phyloP scores from a whole-genome alignment of 2,113 vertebrate genomes.

The Saguinus imperator region DNA sequence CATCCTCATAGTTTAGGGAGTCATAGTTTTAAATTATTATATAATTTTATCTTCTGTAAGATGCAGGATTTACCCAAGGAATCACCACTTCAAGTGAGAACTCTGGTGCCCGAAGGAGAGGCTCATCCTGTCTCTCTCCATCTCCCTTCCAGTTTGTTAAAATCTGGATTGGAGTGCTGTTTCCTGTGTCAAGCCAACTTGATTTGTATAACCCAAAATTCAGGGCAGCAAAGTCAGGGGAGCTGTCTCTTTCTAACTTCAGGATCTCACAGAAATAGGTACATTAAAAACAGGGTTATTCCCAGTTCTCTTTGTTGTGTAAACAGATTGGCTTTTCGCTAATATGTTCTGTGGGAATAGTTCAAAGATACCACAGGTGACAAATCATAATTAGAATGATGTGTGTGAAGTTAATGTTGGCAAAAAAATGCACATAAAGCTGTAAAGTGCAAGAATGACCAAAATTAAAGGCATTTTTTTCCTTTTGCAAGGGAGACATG shows the following conservation, averaged over 20 bases:
- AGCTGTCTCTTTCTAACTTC: neutral
- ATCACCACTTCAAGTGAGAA: neutral
- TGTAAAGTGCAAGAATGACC: neutral
- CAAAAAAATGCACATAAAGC: neutral
- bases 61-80: neutral
- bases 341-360: neutral
- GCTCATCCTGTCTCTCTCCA: fast-evolving
- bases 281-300: neutral
- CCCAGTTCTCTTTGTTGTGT: neutral
- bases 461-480: neutral
- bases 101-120: neutral
- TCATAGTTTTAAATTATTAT: neutral
- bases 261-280: neutral
- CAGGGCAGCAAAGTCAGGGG: neutral
- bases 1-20: too few relatives aligned
- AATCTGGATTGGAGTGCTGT: neutral
- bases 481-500: neutral
- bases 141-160: neutral
- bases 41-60: neutral
- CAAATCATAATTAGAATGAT: neutral
- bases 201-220: neutral
- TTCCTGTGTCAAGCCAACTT: neutral
- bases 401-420: neutral
- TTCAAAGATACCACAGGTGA: neutral
- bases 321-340: neutral